A percentile compares a stretch with the other conserved stretches of the same genome.
Conservation (phyloP, 2,113 vertebrate species). For the Corydoras sp. region DNA sequence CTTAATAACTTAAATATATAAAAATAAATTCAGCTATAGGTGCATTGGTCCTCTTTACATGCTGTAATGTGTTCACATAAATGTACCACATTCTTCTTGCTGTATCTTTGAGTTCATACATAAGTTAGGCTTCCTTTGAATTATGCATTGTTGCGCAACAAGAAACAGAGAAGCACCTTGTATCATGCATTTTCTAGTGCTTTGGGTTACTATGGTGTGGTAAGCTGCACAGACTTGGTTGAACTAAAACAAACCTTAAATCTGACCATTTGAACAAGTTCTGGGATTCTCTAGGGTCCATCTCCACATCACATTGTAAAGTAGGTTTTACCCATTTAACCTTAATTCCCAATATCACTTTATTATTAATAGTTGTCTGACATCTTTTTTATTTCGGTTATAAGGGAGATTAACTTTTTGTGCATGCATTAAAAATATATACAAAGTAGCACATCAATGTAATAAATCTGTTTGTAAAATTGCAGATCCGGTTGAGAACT, state of each 20-base stretch:
- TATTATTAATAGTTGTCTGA: not conserved
- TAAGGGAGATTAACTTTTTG: not conserved
- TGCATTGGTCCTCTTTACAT: not conserved
- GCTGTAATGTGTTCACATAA: not conserved
- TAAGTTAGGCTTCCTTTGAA: conserved; percentile 49
- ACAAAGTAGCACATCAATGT: too few relatives aligned
- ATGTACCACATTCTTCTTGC: conserved; percentile 18
- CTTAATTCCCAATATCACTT: not conserved
- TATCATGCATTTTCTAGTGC: conserved; percentile 18
- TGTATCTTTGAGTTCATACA: conserved; percentile 43
- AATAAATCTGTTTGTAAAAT: too few relatives aligned
- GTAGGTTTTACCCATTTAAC: too few relatives aligned
- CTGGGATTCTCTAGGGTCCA: not conserved
- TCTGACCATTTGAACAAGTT: conserved; percentile 5
- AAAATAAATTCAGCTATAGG: too few relatives aligned
- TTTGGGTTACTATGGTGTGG: conserved; percentile 16
- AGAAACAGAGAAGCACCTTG: conserved; percentile 18
- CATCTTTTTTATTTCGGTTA: not conserved
- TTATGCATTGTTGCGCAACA: conserved; percentile 50
- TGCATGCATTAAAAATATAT: too few relatives aligned
- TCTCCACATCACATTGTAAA: not conserved
- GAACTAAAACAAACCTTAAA: not conserved
- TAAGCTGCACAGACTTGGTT: not conserved
- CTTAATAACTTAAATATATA: too few relatives aligned
- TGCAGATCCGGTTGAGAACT: too few relatives aligned